A percentile compares a stretch with the other conserved stretches of the same genome.
Conservation (phyloP, 2,113 vertebrate species). For the Oreochromis aureus region DNA sequence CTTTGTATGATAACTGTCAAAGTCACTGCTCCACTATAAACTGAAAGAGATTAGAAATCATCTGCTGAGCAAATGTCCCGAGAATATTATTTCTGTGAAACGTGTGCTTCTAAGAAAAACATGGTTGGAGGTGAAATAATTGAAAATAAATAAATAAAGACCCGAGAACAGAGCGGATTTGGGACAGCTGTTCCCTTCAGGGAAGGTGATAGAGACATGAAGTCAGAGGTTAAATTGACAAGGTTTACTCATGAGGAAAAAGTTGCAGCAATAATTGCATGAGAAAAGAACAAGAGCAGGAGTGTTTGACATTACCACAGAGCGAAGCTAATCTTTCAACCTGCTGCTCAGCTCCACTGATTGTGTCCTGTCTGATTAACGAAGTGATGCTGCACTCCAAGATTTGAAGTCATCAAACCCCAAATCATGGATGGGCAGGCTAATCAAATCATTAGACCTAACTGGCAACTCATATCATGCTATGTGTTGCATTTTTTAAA, state of each 20-base stretch:
- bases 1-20: accelerated
- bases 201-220: not conserved
- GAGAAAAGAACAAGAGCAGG: not conserved
- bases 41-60: not conserved
- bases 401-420: not conserved
- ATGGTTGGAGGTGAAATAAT: not conserved
- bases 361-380: not conserved
- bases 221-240: not conserved
- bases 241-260: constrained; percentile 1
- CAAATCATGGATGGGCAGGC: not conserved
- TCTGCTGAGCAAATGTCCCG: not conserved
- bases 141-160: not conserved
- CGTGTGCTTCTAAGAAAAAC: not conserved
- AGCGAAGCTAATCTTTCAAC: constrained; percentile 8
- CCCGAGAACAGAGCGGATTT: not conserved
- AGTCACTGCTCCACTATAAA: not conserved
- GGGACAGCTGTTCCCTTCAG: not conserved
- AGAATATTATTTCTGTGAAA: not conserved
- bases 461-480: not conserved
- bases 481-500: not conserved
- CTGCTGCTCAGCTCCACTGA: not conserved
- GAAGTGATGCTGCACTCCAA: not conserved
- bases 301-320: constrained; percentile 6
- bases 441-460: not conserved
- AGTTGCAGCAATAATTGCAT: not conserved